Conservation (phyloP, 1,140 invertebrate genomes). For the Euwallacea fornicatus region DNA sequence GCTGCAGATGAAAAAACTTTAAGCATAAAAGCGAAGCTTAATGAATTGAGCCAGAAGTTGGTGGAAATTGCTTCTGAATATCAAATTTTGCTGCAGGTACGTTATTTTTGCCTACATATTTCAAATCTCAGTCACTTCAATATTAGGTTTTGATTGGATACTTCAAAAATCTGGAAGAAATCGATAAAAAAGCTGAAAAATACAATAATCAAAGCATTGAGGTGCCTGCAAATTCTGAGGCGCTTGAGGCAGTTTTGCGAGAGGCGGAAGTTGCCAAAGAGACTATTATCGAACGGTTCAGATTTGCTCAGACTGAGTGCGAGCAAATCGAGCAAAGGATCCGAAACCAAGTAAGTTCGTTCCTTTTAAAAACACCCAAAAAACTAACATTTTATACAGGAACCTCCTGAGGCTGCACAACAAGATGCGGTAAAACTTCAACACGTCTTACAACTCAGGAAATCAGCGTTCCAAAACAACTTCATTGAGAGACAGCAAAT, state of each 20-base stretch:
- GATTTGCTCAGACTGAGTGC: slow-evolving; percentile 63
- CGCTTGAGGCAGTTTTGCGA: slow-evolving; percentile 59
- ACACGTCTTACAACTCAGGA: slow-evolving; percentile 60
- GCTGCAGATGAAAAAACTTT: slow-evolving; percentile 47
- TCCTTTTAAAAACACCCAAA: slow-evolving; percentile 1
- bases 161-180: slow-evolving; percentile 69
- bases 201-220: slow-evolving; percentile 39
- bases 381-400: slow-evolving; percentile 54
- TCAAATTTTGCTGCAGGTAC: slow-evolving; percentile 65
- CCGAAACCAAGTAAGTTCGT: slow-evolving; percentile 59
- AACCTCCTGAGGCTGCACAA: slow-evolving; percentile 66
- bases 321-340: slow-evolving; percentile 67
- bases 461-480: slow-evolving; percentile 61
- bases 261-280: slow-evolving; percentile 63
- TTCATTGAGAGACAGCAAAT: slow-evolving; percentile 63
- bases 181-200: slow-evolving; percentile 53
- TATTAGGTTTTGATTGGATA: slow-evolving; percentile 65
- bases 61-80: slow-evolving; percentile 72
- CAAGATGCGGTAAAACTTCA: slow-evolving; percentile 73
- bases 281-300: slow-evolving; percentile 63
- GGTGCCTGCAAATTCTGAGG: slow-evolving; percentile 52
- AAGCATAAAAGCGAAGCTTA: slow-evolving; percentile 60
- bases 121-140: neutral
- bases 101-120: neutral
- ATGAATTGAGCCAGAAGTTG: slow-evolving; percentile 67